Base-by-base conservation (phyloP, 2,797 vertebrate species). In the Coregonus ussuriensis region DNA sequence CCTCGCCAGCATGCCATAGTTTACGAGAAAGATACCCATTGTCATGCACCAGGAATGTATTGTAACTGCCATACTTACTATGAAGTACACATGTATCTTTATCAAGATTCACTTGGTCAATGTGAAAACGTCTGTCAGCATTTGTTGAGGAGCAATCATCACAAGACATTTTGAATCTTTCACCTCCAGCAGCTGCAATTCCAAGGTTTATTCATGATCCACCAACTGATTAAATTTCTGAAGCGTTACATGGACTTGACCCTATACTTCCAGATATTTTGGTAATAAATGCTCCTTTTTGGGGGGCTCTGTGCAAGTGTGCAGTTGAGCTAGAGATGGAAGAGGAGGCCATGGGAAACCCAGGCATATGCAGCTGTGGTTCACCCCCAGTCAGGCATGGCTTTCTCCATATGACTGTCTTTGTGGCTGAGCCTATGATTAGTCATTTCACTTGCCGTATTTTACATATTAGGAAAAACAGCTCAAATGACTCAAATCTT, bases 381-480 rank as follows among this genome's bases (percentile, higher is more conserved):
- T 76, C 11, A 69, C 5, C 6, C 6, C 18, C 18, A 41, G 74
- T 37, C 18, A 37, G 66, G 29, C 51, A 75, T 72, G 52, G 54
- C 18, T 81, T 74, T 72, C 21, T 77, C 79, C 31, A 21, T 77
- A 74, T 81, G 79, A 77, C 65, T 81, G 65, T 65, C 33, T 18
- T 51, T 56, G 67, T 66, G 33, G 74, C 69, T 66, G 31, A 69
- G 52, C 73, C 68, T 69, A 51, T 21, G 15, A 70, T 77, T 72
- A 77, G 77, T 78, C 63, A 77, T 72, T 68, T 77, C 53, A 35
- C 33, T 41, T 41, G 33, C 35, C 16, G 4, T 16, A 41, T 41
- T 69, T 29, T 5, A 71, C 70, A 71, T 52, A 71, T 71, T 25
- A 16, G 3, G 14, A 41, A 25, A 51, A 71, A 71, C n/a, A n/a